Evolutionary conservation across 2,797 vertebrate genomes (phyloP).

Genomic region (Phrynocephalus guinanensis): DNA sequence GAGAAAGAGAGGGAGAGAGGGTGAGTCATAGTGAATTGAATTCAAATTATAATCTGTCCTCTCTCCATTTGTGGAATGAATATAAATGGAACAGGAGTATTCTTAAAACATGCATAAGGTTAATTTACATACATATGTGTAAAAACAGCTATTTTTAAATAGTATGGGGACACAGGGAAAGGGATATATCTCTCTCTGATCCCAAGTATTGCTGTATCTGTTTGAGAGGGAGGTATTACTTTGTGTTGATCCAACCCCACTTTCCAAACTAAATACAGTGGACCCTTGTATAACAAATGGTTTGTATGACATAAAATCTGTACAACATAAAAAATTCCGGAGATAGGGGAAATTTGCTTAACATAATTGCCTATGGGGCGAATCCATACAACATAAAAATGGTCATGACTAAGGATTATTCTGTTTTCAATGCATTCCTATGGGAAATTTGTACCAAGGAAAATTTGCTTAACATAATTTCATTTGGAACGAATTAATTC

Average conservation of each 20-base stretch:
- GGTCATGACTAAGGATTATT: too few species aligned
- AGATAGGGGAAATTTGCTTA: too few species aligned
- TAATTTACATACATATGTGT: slow-evolving; percentile 42
- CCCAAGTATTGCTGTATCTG: not conserved
- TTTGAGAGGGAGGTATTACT: not conserved
- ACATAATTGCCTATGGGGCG: too few species aligned
- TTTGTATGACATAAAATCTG: too few species aligned
- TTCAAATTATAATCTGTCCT: slow-evolving; percentile 54
- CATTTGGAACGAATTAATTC: too few species aligned
- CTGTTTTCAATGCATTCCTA: too few species aligned
- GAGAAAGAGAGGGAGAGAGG: slow-evolving; percentile 29
- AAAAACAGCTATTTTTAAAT: not conserved
- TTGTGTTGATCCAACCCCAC: not conserved
- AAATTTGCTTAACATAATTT: too few species aligned
- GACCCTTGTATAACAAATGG: too few species aligned
- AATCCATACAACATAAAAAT: too few species aligned
- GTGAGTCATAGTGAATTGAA: slow-evolving; percentile 68
- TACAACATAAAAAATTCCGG: too few species aligned
- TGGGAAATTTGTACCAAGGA: too few species aligned
- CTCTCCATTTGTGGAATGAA: slow-evolving; percentile 58
- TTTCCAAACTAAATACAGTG: not conserved
- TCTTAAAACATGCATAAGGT: slow-evolving; percentile 40
- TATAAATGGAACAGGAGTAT: slow-evolving; percentile 57
- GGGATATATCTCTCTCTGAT: not conserved
- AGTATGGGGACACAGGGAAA: not conserved